Percentiles rank a stretch among this genome's conserved stretches.
These are phyloP conservation scores for Oreotrochilus melanogaster DNA, from an alignment of 2,113 vertebrate species.

Conservation along the genomic window DNA sequence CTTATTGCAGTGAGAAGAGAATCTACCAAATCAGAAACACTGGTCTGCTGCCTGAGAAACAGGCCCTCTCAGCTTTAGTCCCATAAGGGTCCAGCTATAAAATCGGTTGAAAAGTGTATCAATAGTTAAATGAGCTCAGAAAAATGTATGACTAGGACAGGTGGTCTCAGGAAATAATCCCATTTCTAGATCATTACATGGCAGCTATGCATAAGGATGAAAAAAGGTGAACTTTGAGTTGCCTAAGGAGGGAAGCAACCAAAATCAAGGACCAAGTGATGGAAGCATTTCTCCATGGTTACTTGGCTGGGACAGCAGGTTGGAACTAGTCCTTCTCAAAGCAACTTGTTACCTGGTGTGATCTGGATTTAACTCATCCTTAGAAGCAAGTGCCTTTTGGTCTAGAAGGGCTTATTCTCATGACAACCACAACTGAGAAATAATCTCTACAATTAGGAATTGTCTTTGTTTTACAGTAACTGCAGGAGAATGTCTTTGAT, in stretches of 20 bases:
- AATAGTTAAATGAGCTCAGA: constrained; percentile 25
- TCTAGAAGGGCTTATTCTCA: constrained; percentile 81
- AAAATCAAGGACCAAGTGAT: neutral
- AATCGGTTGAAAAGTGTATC: constrained; percentile 15
- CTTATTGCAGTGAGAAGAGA: constrained; percentile 50
- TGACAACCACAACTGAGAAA: constrained; percentile 75
- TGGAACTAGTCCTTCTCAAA: constrained; percentile 14
- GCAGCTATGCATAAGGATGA: constrained; percentile 75
- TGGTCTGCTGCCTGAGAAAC: constrained; percentile 28
- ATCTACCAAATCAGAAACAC: constrained; percentile 48
- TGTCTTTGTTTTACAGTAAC: constrained; percentile 76
- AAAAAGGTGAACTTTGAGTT: constrained; percentile 14
- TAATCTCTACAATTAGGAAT: constrained; percentile 74
- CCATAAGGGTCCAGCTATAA: constrained; percentile 30
- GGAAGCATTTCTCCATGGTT: neutral
- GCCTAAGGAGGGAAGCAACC: constrained; percentile 13
- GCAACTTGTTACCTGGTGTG: constrained; percentile 37
- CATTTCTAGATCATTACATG: constrained; percentile 70
- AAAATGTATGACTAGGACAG: constrained; percentile 56
- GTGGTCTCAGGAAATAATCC: constrained; percentile 76
- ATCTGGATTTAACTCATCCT: constrained; percentile 74
- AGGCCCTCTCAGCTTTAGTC: constrained; percentile 26
- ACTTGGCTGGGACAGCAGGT: constrained; percentile 34
- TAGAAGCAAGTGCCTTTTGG: constrained; percentile 85
- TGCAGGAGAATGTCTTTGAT: constrained; percentile 79